Evolutionary conservation across 2,797 vertebrate species (phyloP).

Genomic region (Gymnoscopelus microlampas): DNA sequence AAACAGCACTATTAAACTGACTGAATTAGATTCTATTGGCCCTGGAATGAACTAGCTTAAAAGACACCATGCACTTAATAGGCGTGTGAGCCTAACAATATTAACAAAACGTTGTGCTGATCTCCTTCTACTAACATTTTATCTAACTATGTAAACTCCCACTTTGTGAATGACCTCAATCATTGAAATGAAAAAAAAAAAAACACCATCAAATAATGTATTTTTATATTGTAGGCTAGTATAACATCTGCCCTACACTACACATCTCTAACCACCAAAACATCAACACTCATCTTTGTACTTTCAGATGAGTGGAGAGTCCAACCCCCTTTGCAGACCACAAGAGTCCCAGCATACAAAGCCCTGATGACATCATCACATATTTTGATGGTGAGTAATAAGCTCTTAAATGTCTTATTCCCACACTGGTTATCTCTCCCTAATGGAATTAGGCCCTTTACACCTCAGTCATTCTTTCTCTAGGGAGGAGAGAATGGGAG

Average conservation of each 20-base stretch:
- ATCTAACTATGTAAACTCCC: too few species aligned
- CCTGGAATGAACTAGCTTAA: background rate
- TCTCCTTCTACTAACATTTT: too few species aligned
- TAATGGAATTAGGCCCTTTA: conserved; percentile 58
- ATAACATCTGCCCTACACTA: conserved; percentile 10
- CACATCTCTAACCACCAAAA: background rate
- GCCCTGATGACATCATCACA: conserved; percentile 74
- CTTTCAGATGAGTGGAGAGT: conserved; percentile 33
- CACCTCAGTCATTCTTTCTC: conserved; percentile 29
- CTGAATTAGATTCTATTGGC: background rate
- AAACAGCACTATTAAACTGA: background rate
- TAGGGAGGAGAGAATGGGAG: conserved; percentile 3
- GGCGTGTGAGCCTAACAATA: too few species aligned
- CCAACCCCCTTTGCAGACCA: conserved; percentile 26
- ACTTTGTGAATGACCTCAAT: background rate
- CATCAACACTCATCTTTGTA: background rate
- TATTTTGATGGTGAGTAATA: conserved; percentile 75
- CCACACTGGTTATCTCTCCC: conserved; percentile 69
- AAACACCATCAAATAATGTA: background rate
- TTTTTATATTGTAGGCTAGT: background rate
- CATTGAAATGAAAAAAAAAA: background rate
- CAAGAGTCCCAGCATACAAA: conserved; percentile 55
- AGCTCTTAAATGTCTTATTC: conserved; percentile 76
- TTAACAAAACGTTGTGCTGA: too few species aligned
- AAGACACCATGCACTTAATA: background rate